Evolutionary conservation across 37 sponge, comb jelly and placozoan genomes (phyloP).

Genomic region (Theonella swinhoei): DNA sequence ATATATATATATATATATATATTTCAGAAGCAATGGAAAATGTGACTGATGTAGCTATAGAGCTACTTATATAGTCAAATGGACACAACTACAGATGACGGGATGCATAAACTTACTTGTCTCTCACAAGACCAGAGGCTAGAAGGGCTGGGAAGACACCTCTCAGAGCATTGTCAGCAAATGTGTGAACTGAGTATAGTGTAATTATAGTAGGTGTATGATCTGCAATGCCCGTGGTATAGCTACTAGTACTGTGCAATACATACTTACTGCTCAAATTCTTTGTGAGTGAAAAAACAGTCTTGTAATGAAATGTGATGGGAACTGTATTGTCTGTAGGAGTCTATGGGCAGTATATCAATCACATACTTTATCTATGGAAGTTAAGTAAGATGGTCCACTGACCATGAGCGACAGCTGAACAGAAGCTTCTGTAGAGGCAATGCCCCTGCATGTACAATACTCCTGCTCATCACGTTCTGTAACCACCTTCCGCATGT

Average conservation of each 20-base stretch:
- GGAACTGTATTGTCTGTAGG: constrained; percentile 11
- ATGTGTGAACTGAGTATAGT: neutral
- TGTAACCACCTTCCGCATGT: constrained; percentile 22
- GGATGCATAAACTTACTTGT: constrained; percentile 38
- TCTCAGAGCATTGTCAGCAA: constrained; percentile 3
- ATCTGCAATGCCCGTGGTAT: neutral
- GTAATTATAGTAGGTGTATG: neutral
- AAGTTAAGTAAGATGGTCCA: no score
- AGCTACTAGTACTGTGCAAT: neutral
- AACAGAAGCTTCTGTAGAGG: neutral
- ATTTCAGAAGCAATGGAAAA: no score
- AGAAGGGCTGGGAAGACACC: constrained; percentile 32
- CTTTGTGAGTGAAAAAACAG: constrained; percentile 21
- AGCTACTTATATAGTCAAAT: no score
- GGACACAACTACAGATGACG: no score
- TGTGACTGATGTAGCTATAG: no score
- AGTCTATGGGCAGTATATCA: constrained; percentile 32
- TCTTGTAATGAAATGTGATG: constrained; percentile 41
- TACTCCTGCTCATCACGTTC: constrained; percentile 40
- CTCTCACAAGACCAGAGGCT: constrained; percentile 7
- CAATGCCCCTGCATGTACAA: constrained; percentile 34
- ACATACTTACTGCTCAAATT: constrained; percentile 26
- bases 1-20: no score
- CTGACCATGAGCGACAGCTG: constrained; percentile 45
- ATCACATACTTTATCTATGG: no score